Evolutionary conservation across 2,113 vertebrate genomes (phyloP).

Genomic region (Indicator maculatus): DNA sequence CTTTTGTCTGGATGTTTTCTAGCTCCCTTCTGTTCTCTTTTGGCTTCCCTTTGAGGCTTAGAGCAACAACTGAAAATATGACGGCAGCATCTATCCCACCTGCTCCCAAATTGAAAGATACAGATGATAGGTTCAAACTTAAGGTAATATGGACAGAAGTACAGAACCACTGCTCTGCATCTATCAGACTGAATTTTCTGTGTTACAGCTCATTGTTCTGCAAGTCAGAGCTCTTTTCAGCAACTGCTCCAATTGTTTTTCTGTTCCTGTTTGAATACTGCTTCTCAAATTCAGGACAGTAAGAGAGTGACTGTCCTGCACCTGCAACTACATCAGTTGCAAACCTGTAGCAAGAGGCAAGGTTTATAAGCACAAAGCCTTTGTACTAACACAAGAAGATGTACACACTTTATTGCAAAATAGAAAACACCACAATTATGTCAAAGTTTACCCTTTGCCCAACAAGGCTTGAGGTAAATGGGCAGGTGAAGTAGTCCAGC

Average conservation of each 20-base stretch:
- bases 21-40: not conserved
- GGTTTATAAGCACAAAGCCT: not conserved
- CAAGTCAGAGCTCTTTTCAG: not conserved
- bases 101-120: not conserved
- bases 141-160: not conserved
- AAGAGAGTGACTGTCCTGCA: not conserved
- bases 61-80: not conserved
- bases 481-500: not conserved
- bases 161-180: not conserved
- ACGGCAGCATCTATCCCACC: not conserved
- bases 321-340: not conserved
- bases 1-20: not conserved
- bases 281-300: not conserved
- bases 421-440: slow-evolving; percentile 5
- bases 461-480: not conserved
- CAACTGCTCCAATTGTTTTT: not conserved
- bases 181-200: not conserved
- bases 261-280: not conserved
- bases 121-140: not conserved
- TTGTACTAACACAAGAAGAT: not conserved
- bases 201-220: not conserved
- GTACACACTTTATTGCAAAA: slow-evolving; percentile 10
- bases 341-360: not conserved
- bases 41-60: not conserved
- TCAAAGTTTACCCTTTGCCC: slow-evolving; percentile 25